Evolutionary conservation across 2,797 vertebrate species (phyloP).

Genomic region (Florisuga fusca): DNA sequence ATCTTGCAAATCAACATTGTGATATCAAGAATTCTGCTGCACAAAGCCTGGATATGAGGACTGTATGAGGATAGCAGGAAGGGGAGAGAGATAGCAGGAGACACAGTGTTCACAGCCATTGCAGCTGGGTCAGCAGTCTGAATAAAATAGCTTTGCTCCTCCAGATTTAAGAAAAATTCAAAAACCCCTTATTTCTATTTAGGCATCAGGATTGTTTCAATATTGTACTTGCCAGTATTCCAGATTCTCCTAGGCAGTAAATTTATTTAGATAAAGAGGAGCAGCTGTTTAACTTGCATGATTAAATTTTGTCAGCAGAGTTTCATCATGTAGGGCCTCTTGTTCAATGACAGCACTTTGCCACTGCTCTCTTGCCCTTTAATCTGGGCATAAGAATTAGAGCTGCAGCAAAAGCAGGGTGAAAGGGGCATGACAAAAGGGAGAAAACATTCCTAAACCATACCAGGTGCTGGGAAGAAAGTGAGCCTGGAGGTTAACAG

Average conservation of each 20-base stretch:
- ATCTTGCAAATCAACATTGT: neutral
- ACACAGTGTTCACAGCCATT: neutral
- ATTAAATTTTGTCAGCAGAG: neutral
- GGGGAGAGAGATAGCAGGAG: neutral
- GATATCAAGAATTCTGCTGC: neutral
- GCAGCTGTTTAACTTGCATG: neutral
- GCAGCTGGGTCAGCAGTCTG: neutral
- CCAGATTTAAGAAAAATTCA: neutral
- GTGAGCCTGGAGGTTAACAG: constrained; percentile 16
- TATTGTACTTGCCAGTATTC: neutral
- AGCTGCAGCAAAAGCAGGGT: neutral
- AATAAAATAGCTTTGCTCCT: neutral
- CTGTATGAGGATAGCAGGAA: neutral
- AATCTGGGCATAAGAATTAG: neutral
- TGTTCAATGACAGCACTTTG: constrained; percentile 5
- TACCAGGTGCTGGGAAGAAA: constrained; percentile 28
- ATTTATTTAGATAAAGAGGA: constrained; percentile 24
- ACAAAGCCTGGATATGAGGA: neutral
- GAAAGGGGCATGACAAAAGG: constrained; percentile 34
- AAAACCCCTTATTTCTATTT: neutral
- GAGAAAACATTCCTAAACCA: constrained; percentile 35
- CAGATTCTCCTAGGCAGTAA: neutral
- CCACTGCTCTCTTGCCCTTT: neutral
- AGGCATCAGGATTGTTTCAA: neutral
- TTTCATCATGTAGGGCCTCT: neutral